Evolutionary conservation across 2,888 invertebrate species (phyloP).

Genomic region (Chrysina gloriosa): DNA sequence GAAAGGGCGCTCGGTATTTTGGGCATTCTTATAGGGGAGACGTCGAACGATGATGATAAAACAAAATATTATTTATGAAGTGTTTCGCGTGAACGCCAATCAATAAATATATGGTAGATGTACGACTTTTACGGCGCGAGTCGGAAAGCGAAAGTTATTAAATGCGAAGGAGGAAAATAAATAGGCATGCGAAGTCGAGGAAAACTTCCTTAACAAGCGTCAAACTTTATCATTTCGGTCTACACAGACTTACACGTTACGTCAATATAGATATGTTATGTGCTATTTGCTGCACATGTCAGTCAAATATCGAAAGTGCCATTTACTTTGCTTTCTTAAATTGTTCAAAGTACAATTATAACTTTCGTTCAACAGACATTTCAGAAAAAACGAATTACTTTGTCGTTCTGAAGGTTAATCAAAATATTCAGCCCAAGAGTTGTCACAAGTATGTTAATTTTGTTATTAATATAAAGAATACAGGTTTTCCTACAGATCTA

Average conservation of each 20-base stretch:
- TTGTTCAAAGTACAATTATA: too few relatives aligned
- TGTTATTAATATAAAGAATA: too few relatives aligned
- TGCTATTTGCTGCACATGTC: too few relatives aligned
- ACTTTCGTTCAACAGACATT: too few relatives aligned
- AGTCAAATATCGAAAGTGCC: too few relatives aligned
- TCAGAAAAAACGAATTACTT: too few relatives aligned
- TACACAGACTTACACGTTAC: not conserved
- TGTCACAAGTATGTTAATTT: too few relatives aligned
- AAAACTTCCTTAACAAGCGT: slow-evolving; percentile 1
- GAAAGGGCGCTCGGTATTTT: not conserved
- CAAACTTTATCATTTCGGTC: not conserved
- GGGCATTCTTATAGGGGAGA: not conserved
- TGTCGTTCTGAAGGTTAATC: too few relatives aligned
- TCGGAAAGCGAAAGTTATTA: not conserved
- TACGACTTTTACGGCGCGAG: not conserved
- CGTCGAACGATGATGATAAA: slow-evolving; percentile 5
- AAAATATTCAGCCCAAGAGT: too few relatives aligned
- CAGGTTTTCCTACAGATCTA: too few relatives aligned
- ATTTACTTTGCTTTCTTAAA: too few relatives aligned
- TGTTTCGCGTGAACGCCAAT: slow-evolving; percentile 6
- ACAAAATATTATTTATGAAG: slow-evolving; percentile 27
- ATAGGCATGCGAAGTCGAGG: not conserved
- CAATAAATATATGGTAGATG: slow-evolving; percentile 7
- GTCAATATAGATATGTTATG: not conserved
- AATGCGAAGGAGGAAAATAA: not conserved